These are phyloP conservation scores for Drosophila mayaguana DNA, from an alignment of 2,888 invertebrate species.

Conservation along the genomic window DNA sequence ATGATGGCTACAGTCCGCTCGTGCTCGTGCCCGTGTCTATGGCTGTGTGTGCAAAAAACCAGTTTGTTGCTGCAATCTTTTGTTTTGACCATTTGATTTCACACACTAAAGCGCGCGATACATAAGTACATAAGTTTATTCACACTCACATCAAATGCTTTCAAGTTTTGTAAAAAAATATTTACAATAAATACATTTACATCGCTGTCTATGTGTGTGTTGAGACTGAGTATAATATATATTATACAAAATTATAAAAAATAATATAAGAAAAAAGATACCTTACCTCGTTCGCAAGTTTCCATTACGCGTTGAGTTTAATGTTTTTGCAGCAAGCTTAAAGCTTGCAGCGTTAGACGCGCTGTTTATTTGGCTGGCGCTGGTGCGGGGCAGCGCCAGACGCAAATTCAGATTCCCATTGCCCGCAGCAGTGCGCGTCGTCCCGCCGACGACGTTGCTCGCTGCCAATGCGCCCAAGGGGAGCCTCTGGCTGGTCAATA, in stretches of 20 bases:
- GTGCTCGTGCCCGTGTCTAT: neutral
- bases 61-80: conserved; percentile 69
- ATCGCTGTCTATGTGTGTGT: neutral
- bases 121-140: conserved; percentile 22
- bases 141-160: conserved; percentile 38
- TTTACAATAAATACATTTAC: conserved; percentile 25
- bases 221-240: conserved; percentile 2
- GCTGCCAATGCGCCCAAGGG: conserved; percentile 51
- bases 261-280: conserved; percentile 6
- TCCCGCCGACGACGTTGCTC: conserved; percentile 57
- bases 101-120: conserved; percentile 51
- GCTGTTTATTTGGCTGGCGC: conserved; percentile 86
- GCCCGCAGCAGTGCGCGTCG: conserved; percentile 76
- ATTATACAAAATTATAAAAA: conserved; percentile 14
- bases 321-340: conserved; percentile 82
- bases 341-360: conserved; percentile 70
- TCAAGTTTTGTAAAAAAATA: conserved; percentile 25
- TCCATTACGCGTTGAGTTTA: conserved; percentile 84
- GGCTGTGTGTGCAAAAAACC: conserved; percentile 60
- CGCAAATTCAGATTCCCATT: conserved; percentile 85
- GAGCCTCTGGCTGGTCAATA: conserved; percentile 10
- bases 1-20: conserved; percentile 40
- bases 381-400: conserved; percentile 86
- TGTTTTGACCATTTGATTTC: conserved; percentile 65
- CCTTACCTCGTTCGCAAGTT: conserved; percentile 85